Percentiles rank a stretch among this genome's conserved stretches.
Evolutionary conservation across 2,797 vertebrate genomes (phyloP).

Genomic region (Hipposideros larvatus): DNA sequence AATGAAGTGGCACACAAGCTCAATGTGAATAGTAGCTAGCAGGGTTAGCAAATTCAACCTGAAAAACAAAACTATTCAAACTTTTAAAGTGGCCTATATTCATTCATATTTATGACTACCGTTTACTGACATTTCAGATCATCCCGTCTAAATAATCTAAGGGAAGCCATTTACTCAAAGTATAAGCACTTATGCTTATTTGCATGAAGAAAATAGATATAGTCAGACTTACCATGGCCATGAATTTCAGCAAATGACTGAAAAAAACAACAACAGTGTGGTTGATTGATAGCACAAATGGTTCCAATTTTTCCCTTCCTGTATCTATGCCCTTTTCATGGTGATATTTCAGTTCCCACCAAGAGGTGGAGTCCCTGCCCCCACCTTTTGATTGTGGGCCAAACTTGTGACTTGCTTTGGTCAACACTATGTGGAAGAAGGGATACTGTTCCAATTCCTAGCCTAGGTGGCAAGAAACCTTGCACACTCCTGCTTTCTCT

Average conservation of each 20-base stretch:
- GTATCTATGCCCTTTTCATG: neutral
- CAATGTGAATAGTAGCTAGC: neutral
- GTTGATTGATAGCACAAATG: constrained; percentile 6
- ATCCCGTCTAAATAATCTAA: constrained; percentile 20
- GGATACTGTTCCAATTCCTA: neutral
- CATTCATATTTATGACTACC: constrained; percentile 42
- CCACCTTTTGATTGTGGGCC: neutral
- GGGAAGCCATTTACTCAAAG: constrained; percentile 18
- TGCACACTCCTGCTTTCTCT: neutral
- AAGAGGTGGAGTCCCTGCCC: neutral
- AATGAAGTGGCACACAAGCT: constrained; percentile 10
- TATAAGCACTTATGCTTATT: constrained; percentile 44
- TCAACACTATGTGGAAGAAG: constrained; percentile 19
- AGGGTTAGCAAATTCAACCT: neutral
- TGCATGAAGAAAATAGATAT: constrained; percentile 7
- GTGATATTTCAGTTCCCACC: neutral
- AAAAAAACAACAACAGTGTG: constrained; percentile 14
- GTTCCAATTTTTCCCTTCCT: neutral
- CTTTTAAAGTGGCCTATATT: constrained; percentile 31
- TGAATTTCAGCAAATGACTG: constrained; percentile 51
- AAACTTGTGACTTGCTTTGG: constrained; percentile 3
- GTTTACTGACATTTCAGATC: constrained; percentile 8
- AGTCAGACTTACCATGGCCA: neutral
- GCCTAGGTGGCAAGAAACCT: constrained; percentile 35
- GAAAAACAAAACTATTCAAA: constrained; percentile 4